Conservation (phyloP, 2,888 invertebrate genomes). For the Hirtodrosophila histrioides region DNA sequence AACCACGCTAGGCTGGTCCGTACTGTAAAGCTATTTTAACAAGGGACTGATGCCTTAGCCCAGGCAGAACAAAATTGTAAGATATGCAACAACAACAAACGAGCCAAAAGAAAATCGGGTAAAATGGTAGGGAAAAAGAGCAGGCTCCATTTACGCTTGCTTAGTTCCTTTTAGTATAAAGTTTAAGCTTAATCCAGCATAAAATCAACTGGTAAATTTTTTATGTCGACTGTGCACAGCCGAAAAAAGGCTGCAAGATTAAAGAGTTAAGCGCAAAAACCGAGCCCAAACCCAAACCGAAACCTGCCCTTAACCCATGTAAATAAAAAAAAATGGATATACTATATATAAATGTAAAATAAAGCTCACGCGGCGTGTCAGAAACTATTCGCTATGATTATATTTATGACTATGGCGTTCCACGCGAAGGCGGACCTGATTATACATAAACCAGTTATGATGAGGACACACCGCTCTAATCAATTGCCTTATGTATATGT, state of each 20-base stretch:
- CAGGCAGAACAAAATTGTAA: conserved; percentile 43
- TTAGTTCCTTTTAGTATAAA: conserved; percentile 81
- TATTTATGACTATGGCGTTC: conserved; percentile 42
- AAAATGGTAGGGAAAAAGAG: conserved; percentile 16
- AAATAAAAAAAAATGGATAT: conserved; percentile 17
- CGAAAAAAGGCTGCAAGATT: conserved; percentile 65
- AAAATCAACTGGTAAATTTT: conserved; percentile 81
- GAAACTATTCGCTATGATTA: conserved; percentile 66
- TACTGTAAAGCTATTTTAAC: conserved; percentile 77
- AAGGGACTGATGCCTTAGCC: conserved; percentile 52
- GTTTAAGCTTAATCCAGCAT: conserved; percentile 81
- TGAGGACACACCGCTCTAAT: conserved; percentile 42
- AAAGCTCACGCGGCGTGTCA: conserved; percentile 39
- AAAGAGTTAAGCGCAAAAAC: conserved; percentile 73
- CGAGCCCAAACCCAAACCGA: conserved; percentile 21
- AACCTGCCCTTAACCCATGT: conserved; percentile 16
- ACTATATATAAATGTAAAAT: conserved; percentile 34
- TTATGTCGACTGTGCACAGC: conserved; percentile 61
- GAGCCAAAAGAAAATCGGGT: conserved; percentile 10
- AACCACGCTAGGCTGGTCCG: conserved; percentile 42
- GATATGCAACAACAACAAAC: conserved; percentile 40
- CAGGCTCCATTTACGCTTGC: conserved; percentile 76
- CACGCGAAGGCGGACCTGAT: conserved; percentile 17
- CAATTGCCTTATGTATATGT: conserved; percentile 50
- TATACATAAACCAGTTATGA: conserved; percentile 63